Base-by-base conservation (phyloP, 2,113 vertebrate species). In the Thomomys bottae region DNA sequence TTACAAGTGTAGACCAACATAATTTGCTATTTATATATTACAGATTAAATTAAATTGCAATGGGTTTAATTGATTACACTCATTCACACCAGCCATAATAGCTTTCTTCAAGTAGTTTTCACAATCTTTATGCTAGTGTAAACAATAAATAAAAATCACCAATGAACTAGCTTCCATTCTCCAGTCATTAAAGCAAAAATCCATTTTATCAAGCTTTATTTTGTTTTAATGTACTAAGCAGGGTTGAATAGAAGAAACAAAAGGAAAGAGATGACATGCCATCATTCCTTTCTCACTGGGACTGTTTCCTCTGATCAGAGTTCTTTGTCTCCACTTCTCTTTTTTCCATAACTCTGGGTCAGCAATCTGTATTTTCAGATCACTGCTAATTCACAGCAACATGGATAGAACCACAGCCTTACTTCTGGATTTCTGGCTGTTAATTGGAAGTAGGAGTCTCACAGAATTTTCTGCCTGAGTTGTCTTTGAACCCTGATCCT, bases 61-160 rank as follows among this genome's bases (percentile, higher is more conserved):
- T 2, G 4, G 59, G 95, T 95, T 96, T 96, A 94, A 96, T 95
- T 96, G 96, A 96, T 87, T 93, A 26, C 73, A 9, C 49, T 54
- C 84, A 34, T 96, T 95, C 96, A 95, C 21, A 84, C 40, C 81
- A 40, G 95, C 95, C 64, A n/a, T 64, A 93, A 54, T 0, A 73
- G 68, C 63, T 68, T n/a, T 88, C 8, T 82, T 89, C 93, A 30
- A 96, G 94, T 92, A 12, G 24, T 21, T 94, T 95, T 93, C 95
- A 78, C 2, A 81, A 26, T 14, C 87, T 96, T 93, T 75, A 70
- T 76, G 12, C 28, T 86, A 84, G 64, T 83, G 66, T 24, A 95
- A 97, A 42, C 67, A 95, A 77, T 71, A 96, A 96, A 96, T 89
- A 94, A 92, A 96, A 89, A 15, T 81, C 23, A 45, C 24, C 83